Percentiles rank a stretch among this genome's conserved stretches.
Evolutionary conservation across 2,888 invertebrate genomes (phyloP).

Genomic region (Hirtodrosophila confusa): DNA sequence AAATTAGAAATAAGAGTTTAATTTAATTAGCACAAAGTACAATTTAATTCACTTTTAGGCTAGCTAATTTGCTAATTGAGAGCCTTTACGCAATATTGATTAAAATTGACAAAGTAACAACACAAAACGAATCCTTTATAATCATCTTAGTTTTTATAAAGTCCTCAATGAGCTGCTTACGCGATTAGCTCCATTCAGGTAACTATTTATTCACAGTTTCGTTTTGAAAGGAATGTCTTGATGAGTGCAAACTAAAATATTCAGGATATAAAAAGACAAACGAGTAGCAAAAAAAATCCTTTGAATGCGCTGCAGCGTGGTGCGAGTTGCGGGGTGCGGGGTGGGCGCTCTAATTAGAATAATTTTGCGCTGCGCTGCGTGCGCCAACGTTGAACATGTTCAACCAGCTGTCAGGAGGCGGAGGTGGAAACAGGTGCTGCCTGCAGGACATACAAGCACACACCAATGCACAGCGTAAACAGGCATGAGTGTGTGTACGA

Average conservation of each 20-base stretch:
- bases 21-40: no score
- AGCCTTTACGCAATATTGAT: no score
- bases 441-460: conserved; percentile 52
- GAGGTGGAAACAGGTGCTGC: conserved; percentile 47
- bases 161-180: conserved; percentile 10
- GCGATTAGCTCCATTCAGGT: conserved; percentile 43
- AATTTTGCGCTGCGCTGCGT: conserved; percentile 75
- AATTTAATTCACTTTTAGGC: no score
- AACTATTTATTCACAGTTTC: conserved; percentile 25
- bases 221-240: conserved; percentile 23
- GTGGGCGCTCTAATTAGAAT: conserved; percentile 67
- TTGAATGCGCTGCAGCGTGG: conserved; percentile 8
- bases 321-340: neutral
- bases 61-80: no score
- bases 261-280: conserved; percentile 17
- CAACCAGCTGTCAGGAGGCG: conserved; percentile 50
- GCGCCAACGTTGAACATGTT: conserved; percentile 56
- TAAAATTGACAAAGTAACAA: no score
- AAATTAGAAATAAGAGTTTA: no score
- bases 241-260: conserved; percentile 35
- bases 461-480: conserved; percentile 33
- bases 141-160: neutral
- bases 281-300: conserved; percentile 15
- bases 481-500: conserved; percentile 6
- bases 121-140: no score